Percentiles rank a stretch among this genome's conserved stretches.
phyloP scores from a whole-genome alignment of 2,888 invertebrate species.

The Aphidius colemani region DNA sequence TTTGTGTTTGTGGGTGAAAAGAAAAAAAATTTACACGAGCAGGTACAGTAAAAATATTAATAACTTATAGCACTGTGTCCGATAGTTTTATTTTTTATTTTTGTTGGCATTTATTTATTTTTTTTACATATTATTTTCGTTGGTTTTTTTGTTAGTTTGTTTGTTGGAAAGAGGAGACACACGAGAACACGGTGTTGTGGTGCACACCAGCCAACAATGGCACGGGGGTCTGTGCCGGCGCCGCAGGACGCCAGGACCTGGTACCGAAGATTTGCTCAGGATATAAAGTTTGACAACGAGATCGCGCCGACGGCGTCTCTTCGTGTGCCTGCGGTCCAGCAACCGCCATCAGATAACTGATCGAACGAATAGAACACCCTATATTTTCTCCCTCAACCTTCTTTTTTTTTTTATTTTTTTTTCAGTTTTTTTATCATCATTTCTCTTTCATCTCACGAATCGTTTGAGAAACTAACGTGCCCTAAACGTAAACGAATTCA shows the following conservation, averaged over 20 bases:
- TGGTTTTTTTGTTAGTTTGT: too few species aligned
- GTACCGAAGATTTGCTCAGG: slow-evolving; percentile 47
- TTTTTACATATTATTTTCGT: too few species aligned
- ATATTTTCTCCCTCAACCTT: too few species aligned
- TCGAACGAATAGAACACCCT: slow-evolving; percentile 5
- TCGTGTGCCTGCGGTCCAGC: slow-evolving; percentile 3
- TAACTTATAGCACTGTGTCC: slow-evolving; percentile 53
- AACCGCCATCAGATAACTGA: slow-evolving; percentile 37
- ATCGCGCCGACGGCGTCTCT: slow-evolving; percentile 38
- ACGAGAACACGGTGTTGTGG: slow-evolving; percentile 34
- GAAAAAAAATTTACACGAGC: slow-evolving; percentile 6
- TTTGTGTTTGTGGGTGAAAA: too few species aligned
- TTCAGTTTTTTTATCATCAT: too few species aligned
- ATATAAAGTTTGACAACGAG: slow-evolving; percentile 59
- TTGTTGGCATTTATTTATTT: too few species aligned
- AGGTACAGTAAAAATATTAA: slow-evolving; percentile 48
- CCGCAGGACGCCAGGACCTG: slow-evolving; percentile 50
- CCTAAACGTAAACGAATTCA: slow-evolving; percentile 39
- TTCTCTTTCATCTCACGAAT: background rate
- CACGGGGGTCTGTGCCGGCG: slow-evolving; percentile 40
- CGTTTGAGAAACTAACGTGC: slow-evolving; percentile 47
- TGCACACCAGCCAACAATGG: slow-evolving; percentile 48
- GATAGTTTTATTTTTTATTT: slow-evolving; percentile 44
- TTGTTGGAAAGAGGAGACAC: slow-evolving; percentile 38
- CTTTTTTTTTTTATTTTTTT: too few species aligned